Percentiles rank a stretch among this genome's conserved stretches.
These are phyloP conservation scores for Lochmaea capreae DNA, from an alignment of 2,888 invertebrate genomes.

Conservation along the genomic window DNA sequence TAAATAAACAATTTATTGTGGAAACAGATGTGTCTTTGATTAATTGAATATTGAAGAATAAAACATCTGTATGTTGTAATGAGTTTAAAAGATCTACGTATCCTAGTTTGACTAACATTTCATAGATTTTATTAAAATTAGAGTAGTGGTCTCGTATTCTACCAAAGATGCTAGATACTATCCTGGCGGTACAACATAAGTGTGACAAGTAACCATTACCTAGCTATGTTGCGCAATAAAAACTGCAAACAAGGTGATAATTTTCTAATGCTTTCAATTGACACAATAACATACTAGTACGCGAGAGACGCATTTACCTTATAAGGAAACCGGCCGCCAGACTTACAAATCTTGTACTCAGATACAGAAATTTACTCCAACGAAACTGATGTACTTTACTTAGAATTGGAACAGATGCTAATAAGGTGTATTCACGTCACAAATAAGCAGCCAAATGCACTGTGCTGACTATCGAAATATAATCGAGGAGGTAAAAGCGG, in stretches of 20 bases:
- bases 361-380: slow-evolving; percentile 17
- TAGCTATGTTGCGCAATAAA: slow-evolving; percentile 45
- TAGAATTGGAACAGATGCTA: not conserved
- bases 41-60: no score
- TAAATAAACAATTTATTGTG: no score
- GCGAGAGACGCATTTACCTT: slow-evolving; percentile 34
- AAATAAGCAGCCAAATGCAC: no score
- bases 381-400: not conserved
- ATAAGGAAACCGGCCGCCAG: slow-evolving; percentile 39
- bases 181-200: slow-evolving; percentile 27
- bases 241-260: slow-evolving; percentile 50
- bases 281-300: slow-evolving; percentile 47
- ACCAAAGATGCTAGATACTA: not conserved
- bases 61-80: no score
- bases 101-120: no score
- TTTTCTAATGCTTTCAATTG: slow-evolving; percentile 51
- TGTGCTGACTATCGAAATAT: no score
- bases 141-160: no score
- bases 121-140: no score
- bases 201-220: slow-evolving; percentile 46
- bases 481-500: no score
- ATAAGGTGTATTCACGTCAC: no score
- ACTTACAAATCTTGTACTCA: slow-evolving; percentile 24
- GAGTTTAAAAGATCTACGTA: no score
- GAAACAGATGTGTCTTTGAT: no score